phyloP scores from a whole-genome alignment of 2,888 invertebrate genomes.

The Cetonia aurata region DNA sequence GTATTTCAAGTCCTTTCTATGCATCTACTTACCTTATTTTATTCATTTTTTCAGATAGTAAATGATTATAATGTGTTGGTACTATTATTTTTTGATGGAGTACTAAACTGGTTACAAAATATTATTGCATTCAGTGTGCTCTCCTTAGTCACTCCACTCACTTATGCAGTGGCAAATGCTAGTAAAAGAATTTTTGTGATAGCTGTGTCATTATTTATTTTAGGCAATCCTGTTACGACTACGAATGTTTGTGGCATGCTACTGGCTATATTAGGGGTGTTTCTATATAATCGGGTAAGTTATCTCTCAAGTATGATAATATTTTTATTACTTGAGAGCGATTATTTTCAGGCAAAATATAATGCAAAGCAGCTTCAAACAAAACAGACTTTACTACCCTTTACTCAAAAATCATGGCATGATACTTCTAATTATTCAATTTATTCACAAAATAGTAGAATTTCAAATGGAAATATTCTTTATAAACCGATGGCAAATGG shows the following conservation, averaged over 20 bases:
- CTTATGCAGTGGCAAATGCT: slow-evolving; percentile 95
- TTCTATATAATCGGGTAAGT: slow-evolving; percentile 87
- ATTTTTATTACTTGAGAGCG: slow-evolving; percentile 32
- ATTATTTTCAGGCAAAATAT: slow-evolving; percentile 74
- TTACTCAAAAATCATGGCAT: slow-evolving; percentile 64
- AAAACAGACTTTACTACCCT: slow-evolving; percentile 71
- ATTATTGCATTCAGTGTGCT: slow-evolving; percentile 95
- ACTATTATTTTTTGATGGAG: slow-evolving; percentile 82
- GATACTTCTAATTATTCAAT: slow-evolving; percentile 53
- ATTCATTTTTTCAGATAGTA: slow-evolving; percentile 65
- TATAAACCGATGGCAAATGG: slow-evolving; percentile 52
- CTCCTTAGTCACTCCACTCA: slow-evolving; percentile 91
- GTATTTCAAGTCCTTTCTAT: slow-evolving; percentile 54
- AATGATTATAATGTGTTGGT: slow-evolving; percentile 71
- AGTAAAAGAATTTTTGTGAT: slow-evolving; percentile 95
- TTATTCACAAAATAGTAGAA: slow-evolving; percentile 18
- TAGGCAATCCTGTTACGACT: slow-evolving; percentile 92
- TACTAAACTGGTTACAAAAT: slow-evolving; percentile 94
- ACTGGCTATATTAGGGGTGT: slow-evolving; percentile 89
- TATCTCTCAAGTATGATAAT: background rate
- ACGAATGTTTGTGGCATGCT: slow-evolving; percentile 92
- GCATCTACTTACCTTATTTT: background rate
- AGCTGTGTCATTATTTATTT: slow-evolving; percentile 84
- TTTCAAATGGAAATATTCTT: slow-evolving; percentile 30
- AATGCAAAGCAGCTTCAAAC: slow-evolving; percentile 72